Percentiles rank a stretch among this genome's conserved stretches.
Conservation (phyloP, 92 coral and sea anemone species). For the Nematostella vectensis region DNA sequence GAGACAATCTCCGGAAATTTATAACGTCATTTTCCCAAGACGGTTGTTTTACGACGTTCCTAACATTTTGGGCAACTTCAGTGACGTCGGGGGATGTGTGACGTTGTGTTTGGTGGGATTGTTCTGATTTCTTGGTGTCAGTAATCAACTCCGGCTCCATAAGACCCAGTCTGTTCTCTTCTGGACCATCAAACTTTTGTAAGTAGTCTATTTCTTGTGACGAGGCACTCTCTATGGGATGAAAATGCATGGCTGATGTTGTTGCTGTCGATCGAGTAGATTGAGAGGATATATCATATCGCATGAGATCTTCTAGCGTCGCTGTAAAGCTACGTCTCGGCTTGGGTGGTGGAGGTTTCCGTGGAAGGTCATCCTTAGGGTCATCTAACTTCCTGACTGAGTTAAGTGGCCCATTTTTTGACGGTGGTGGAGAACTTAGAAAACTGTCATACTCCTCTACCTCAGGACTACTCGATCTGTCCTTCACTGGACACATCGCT, state of each 20-base stretch:
- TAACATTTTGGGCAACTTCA: background rate
- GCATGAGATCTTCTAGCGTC: background rate
- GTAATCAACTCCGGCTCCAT: constrained; percentile 3
- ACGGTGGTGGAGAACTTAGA: background rate
- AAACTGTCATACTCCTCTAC: background rate
- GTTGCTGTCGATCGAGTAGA: background rate
- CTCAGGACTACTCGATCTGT: background rate
- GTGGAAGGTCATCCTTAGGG: background rate
- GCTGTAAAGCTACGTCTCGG: background rate
- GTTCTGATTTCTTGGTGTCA: constrained; percentile 1
- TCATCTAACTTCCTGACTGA: background rate
- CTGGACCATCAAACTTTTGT: background rate
- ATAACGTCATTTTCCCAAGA: constrained; percentile 25
- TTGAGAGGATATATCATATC: background rate
- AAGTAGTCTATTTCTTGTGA: background rate
- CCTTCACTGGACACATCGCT: background rate
- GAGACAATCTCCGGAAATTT: constrained; percentile 23
- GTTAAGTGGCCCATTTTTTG: background rate
- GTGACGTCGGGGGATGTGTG: constrained; percentile 1
- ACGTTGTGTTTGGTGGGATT: background rate
- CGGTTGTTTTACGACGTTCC: background rate
- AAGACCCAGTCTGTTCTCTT: background rate
- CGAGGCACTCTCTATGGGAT: background rate
- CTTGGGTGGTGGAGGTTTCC: background rate
- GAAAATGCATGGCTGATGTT: background rate